phyloP scores from a whole-genome alignment of 2,888 invertebrate genomes.

The Pristionchus exspectatus region DNA sequence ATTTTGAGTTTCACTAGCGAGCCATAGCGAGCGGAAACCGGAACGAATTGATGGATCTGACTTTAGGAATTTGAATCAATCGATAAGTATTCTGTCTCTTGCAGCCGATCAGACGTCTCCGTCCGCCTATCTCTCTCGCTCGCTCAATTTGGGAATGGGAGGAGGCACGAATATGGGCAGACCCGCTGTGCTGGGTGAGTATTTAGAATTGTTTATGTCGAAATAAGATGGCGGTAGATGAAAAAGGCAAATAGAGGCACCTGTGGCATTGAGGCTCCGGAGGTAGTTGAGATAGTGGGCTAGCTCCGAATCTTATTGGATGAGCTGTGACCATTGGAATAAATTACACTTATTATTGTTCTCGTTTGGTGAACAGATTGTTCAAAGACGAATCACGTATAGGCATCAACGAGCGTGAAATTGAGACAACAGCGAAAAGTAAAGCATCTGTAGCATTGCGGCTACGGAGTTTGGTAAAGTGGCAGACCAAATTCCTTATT shows the following conservation, averaged over 20 bases:
- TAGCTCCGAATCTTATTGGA: too few species aligned
- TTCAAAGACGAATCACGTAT: too few species aligned
- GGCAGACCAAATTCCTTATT: too few species aligned
- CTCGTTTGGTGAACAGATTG: too few species aligned
- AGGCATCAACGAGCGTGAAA: too few species aligned
- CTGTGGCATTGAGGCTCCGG: neutral
- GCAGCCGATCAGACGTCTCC: constrained; percentile 26
- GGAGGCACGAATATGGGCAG: neutral
- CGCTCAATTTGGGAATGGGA: constrained; percentile 29
- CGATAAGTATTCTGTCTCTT: neutral
- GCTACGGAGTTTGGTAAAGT: too few species aligned
- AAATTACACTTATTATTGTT: too few species aligned
- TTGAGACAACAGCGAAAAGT: too few species aligned
- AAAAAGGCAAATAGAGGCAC: neutral
- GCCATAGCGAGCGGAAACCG: neutral
- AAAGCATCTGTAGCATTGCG: too few species aligned
- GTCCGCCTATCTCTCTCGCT: constrained; percentile 36
- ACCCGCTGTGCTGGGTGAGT: constrained; percentile 27
- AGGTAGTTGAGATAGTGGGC: neutral
- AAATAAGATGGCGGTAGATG: neutral
- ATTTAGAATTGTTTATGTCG: too few species aligned
- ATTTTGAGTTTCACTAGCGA: neutral
- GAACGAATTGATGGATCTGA: neutral
- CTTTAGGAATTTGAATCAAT: neutral
- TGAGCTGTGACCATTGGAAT: too few species aligned